Percentiles rank a stretch among this genome's conserved stretches.
Conservation (phyloP, 2,797 vertebrate genomes). For the Rhinoraja longicauda region DNA sequence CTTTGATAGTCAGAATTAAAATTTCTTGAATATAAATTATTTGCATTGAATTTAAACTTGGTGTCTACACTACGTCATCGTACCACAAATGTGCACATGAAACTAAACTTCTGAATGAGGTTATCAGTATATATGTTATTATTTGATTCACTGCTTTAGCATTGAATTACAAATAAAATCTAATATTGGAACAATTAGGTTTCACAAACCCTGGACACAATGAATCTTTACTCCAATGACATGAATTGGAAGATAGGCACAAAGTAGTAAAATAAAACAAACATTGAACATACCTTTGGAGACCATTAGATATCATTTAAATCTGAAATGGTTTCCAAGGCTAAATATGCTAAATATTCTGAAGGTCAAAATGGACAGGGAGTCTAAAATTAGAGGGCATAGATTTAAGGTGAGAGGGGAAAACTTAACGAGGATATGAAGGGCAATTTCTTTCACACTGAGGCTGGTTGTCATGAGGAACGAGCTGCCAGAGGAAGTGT, state of each 20-base stretch:
- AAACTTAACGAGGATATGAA: no score
- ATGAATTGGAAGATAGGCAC: not conserved
- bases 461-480: no score
- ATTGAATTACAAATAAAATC: not conserved
- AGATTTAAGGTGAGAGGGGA: no score
- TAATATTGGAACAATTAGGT: not conserved
- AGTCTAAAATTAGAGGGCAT: no score
- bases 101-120: not conserved
- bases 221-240: not conserved
- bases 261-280: no score
- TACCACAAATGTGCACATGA: not conserved
- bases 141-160: not conserved
- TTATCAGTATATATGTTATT: not conserved
- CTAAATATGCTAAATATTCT: not conserved
- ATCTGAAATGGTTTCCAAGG: not conserved
- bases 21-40: not conserved
- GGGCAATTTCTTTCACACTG: no score
- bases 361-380: not conserved
- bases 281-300: not conserved
- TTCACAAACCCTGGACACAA: not conserved
- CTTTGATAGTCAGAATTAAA: not conserved
- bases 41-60: not conserved
- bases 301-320: not conserved
- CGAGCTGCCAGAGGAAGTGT: no score
- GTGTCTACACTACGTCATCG: not conserved